phyloP scores from a whole-genome alignment of 1,140 invertebrate genomes.

The Ips nitidus region DNA sequence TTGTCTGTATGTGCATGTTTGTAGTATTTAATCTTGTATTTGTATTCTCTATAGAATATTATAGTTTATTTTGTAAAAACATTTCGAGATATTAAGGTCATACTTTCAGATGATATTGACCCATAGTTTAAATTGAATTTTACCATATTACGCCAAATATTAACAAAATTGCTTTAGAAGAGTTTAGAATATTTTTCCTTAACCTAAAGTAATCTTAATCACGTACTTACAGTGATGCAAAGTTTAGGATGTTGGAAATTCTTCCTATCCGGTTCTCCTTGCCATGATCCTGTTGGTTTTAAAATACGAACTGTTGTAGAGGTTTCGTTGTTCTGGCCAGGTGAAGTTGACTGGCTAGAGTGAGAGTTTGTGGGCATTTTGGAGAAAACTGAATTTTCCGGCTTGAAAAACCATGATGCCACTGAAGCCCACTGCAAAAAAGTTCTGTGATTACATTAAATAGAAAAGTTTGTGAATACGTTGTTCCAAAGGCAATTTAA shows the following conservation, averaged over 20 bases:
- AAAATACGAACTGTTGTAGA: not conserved
- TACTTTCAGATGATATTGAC: no score
- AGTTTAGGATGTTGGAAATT: conserved; percentile 51
- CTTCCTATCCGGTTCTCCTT: conserved; percentile 33
- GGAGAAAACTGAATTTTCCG: conserved; percentile 47
- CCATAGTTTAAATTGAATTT: no score
- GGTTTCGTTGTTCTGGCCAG: not conserved
- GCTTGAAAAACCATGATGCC: conserved; percentile 55
- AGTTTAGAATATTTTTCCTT: no score
- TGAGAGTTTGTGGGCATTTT: conserved; percentile 37
- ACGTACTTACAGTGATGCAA: conserved; percentile 48
- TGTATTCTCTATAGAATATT: no score
- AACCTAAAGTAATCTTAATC: no score
- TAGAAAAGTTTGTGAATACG: not conserved
- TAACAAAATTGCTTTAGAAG: no score
- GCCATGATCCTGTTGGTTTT: not conserved
- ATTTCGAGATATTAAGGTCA: no score
- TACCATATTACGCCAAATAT: no score
- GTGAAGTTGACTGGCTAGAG: not conserved
- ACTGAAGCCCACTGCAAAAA: conserved; percentile 56
- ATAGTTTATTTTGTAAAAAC: no score
- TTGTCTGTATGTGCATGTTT: no score
- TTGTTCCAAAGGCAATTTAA: conserved; percentile 27
- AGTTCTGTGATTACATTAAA: conserved; percentile 19
- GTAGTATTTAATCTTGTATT: no score